Conservation (phyloP, 2,797 vertebrate genomes). For the Smutsia temminckii region DNA sequence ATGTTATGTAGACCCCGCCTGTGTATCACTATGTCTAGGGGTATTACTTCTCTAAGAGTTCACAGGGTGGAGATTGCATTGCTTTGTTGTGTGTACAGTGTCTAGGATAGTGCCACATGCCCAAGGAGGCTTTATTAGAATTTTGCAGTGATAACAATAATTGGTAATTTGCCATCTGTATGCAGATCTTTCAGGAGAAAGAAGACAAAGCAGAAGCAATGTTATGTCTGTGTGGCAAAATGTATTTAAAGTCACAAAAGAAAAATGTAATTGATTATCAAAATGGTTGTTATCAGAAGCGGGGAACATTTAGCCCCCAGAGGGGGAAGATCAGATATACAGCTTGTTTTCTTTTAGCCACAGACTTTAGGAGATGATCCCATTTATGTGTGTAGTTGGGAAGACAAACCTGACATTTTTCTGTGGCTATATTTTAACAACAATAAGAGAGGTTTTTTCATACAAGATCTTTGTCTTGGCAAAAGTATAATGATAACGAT, state of each 20-base stretch:
- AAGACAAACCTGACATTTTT: constrained; percentile 9
- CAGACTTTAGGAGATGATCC: neutral
- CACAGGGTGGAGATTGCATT: neutral
- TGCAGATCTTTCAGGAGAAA: neutral
- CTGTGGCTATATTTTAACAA: neutral
- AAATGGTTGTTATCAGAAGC: neutral
- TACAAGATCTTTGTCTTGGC: neutral
- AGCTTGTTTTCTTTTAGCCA: neutral
- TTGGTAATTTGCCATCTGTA: neutral
- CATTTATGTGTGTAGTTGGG: neutral
- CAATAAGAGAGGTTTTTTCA: neutral
- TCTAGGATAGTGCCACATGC: neutral
- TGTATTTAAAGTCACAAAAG: neutral
- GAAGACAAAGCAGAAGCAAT: neutral
- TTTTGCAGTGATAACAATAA: neutral
- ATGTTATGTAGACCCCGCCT: neutral
- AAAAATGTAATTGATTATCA: neutral
- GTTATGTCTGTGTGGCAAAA: neutral
- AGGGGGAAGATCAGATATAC: neutral
- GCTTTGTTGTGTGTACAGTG: neutral
- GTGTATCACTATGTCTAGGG: neutral
- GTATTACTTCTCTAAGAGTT: neutral
- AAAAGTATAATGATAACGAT: neutral
- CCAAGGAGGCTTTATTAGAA: neutral
- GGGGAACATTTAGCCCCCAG: neutral